Evolutionary conservation across 2,113 vertebrate species (phyloP).

Genomic region (Empidonax traillii): DNA sequence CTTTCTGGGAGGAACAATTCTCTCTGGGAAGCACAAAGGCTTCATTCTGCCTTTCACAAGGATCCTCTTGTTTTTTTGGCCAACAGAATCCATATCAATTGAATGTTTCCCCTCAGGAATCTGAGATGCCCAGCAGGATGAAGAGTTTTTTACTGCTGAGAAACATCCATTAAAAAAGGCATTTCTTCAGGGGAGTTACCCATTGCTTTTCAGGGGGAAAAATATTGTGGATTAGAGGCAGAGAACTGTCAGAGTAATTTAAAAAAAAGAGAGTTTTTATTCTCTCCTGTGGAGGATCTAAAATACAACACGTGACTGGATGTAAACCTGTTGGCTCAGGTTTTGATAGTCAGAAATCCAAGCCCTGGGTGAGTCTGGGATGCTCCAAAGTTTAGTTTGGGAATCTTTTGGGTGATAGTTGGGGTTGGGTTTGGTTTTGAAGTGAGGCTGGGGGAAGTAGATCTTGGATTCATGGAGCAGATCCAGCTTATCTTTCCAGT

Average conservation of each 20-base stretch:
- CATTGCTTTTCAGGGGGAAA: background rate
- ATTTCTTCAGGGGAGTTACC: background rate
- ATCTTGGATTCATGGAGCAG: background rate
- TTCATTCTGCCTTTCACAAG: constrained; percentile 23
- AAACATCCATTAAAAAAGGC: background rate
- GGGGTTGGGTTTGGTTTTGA: background rate
- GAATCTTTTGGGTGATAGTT: background rate
- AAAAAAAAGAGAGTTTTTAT: background rate
- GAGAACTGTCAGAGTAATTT: background rate
- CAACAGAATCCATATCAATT: background rate
- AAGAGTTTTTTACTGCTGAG: background rate
- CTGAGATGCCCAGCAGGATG: background rate
- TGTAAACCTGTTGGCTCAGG: background rate
- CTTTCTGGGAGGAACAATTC: background rate
- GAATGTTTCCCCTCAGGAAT: constrained; percentile 14
- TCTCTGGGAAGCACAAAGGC: background rate
- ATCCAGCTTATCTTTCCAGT: background rate
- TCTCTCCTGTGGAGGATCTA: background rate
- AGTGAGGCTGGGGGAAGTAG: background rate
- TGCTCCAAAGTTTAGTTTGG: background rate
- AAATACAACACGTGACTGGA: background rate
- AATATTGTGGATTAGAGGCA: background rate
- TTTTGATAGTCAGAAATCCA: background rate
- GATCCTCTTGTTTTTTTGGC: background rate
- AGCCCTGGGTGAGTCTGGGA: background rate